Conservation (phyloP, 1,140 invertebrate genomes). For the Teleogryllus occipitalis region DNA sequence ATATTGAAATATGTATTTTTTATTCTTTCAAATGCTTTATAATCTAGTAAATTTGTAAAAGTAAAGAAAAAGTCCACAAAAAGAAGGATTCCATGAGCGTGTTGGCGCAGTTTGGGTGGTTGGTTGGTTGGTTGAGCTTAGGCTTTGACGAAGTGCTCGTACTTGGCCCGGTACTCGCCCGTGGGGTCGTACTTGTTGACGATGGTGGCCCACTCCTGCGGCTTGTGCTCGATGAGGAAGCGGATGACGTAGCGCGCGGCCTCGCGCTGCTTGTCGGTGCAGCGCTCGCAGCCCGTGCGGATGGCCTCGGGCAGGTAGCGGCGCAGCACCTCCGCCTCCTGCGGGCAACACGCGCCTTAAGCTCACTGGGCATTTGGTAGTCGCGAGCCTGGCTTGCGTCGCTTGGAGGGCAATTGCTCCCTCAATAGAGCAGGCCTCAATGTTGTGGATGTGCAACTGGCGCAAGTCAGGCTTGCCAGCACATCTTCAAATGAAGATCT, state of each 20-base stretch:
- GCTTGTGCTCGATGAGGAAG: constrained; percentile 27
- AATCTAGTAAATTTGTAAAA: no score
- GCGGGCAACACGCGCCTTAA: constrained; percentile 40
- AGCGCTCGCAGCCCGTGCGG: constrained; percentile 37
- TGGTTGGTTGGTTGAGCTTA: no score
- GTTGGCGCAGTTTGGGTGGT: no score
- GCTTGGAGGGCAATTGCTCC: no score
- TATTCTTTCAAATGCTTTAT: no score
- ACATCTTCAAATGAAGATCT: no score
- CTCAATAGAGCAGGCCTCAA: no score
- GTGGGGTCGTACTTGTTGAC: constrained; percentile 40
- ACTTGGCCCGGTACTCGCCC: constrained; percentile 35
- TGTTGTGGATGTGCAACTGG: no score
- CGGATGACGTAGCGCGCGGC: constrained; percentile 36
- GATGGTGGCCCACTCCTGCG: constrained; percentile 36
- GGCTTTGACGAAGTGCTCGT: constrained; percentile 20
- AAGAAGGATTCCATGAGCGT: no score
- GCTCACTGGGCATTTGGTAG: constrained; percentile 41
- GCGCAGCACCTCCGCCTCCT: constrained; percentile 43
- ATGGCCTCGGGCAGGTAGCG: constrained; percentile 42
- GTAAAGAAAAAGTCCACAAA: no score
- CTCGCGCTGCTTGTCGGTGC: constrained; percentile 37
- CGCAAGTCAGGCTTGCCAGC: no score
- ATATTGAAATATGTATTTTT: no score
- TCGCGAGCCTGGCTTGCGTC: constrained; percentile 42